Percentiles rank a stretch among this genome's conserved stretches.
These are phyloP conservation scores for Corapipo altera DNA, from an alignment of 2,113 vertebrate genomes.

Conservation along the genomic window DNA sequence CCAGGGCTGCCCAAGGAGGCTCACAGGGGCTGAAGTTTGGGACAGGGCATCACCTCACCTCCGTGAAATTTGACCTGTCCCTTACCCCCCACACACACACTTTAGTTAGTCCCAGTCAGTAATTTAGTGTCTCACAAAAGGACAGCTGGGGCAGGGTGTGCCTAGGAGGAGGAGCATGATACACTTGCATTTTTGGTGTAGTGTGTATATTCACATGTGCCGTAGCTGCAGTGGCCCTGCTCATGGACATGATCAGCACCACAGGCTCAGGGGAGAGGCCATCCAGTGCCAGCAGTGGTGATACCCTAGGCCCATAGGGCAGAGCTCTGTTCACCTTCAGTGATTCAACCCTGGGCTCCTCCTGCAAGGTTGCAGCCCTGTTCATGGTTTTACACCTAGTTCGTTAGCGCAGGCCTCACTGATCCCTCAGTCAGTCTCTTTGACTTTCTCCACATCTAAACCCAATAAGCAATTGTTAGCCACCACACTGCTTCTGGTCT, in stretches of 20 bases:
- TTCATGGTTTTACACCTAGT: not conserved
- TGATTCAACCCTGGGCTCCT: rapidly evolving
- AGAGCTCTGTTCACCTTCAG: not conserved
- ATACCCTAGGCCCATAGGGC: rapidly evolving
- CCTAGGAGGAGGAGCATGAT: rapidly evolving
- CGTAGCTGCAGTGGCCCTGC: rapidly evolving
- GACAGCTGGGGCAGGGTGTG: not conserved
- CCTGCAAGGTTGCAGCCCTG: too few species aligned
- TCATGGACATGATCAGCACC: rapidly evolving
- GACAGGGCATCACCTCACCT: not conserved
- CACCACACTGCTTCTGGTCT: not conserved
- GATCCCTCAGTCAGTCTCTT: not conserved
- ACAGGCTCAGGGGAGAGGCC: not conserved
- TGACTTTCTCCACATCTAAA: not conserved
- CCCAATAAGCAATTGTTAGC: not conserved
- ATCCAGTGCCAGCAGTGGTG: rapidly evolving
- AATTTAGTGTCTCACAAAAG: not conserved
- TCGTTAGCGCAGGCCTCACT: not conserved
- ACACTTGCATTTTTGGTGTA: not conserved
- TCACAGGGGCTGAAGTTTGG: not conserved
- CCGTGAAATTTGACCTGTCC: not conserved
- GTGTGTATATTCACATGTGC: rapidly evolving
- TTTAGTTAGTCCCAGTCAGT: not conserved
- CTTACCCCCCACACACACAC: not conserved
- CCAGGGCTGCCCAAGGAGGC: not conserved